Conservation (phyloP, 1,140 invertebrate species). For the Caerostris darwini region DNA sequence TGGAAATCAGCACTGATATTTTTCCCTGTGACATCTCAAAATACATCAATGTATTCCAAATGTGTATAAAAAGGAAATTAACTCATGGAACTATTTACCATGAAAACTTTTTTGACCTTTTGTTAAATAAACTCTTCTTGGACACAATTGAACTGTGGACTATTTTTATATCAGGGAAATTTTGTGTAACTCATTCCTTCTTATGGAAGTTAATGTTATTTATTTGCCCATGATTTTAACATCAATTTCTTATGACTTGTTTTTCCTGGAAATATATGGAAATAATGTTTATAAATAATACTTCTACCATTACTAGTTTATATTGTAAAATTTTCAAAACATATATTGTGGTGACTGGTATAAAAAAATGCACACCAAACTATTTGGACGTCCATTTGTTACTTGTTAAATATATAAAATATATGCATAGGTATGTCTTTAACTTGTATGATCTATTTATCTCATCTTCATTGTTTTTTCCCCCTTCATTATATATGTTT, state of each 20-base stretch:
- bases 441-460: conserved; percentile 66
- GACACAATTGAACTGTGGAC: conserved; percentile 53
- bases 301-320: conserved; percentile 42
- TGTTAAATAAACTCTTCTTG: conserved; percentile 51
- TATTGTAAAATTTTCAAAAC: conserved; percentile 36
- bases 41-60: conserved; percentile 58
- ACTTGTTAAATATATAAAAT: conserved; percentile 71
- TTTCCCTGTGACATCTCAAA: conserved; percentile 35
- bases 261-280: conserved; percentile 49
- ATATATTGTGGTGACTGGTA: conserved; percentile 73
- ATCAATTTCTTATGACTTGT: conserved; percentile 56
- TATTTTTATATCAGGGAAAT: conserved; percentile 77
- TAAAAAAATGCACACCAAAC: conserved; percentile 63
- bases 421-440: conserved; percentile 58
- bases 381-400: conserved; percentile 76
- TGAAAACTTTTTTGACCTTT: neutral
- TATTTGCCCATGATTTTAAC: conserved; percentile 77
- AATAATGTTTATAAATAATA: conserved; percentile 66
- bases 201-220: conserved; percentile 70
- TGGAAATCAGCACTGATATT: conserved; percentile 32
- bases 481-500: neutral
- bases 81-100: neutral
- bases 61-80: conserved; percentile 14
- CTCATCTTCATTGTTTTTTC: conserved; percentile 64
- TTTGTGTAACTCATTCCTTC: conserved; percentile 64